Evolutionary conservation across 2,888 invertebrate genomes (phyloP), one percentile per base, ranked within the genome.

Genomic region (Seira musarum): DNA sequence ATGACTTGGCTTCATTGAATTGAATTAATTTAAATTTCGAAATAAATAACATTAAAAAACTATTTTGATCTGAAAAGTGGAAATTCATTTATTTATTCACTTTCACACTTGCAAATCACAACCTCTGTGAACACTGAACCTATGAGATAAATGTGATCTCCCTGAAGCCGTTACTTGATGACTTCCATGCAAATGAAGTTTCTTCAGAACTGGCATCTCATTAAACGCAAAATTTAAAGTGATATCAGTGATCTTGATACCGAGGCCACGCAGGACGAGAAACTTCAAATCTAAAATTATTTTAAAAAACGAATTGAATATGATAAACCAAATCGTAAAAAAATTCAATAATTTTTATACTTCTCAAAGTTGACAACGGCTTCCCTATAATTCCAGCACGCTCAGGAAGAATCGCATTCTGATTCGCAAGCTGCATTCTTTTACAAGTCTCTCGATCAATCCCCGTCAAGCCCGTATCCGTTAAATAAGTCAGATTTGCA

Each of bases 241-340:
- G 24, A 86, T 78, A 63, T 85, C 84, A 0, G 86, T 85, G 1
- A 86, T 75, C 64, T 86, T 86, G 10, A 86, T 85, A 53, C 86
- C 86, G 10, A 86, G 65, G 17, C 86, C 85, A 10, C 85, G 73
- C 1, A 86, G 61, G 1, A 85, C 83, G 0, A 85, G 35, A 30
- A 72, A 77, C 24, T 64, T 65, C 40, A 86, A 74, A 72, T 69
- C 82, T 85, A 19, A 3, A 60, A 69, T 63, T 22, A 35, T 21
- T 30, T 46, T n/a, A n/a, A n/a, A n/a, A n/a, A n/a, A n/a, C n/a
- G n/a, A n/a, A n/a, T n/a, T n/a, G n/a, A n/a, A n/a, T n/a, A n/a
- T n/a, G n/a, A n/a, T n/a, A n/a, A n/a, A n/a, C n/a, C n/a, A n/a
- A n/a, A n/a, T n/a, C n/a, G n/a, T n/a, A n/a, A n/a, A 46, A 61